These are phyloP conservation scores for Bufo bufo DNA, from an alignment of 2,113 vertebrate genomes.

Conservation along the genomic window DNA sequence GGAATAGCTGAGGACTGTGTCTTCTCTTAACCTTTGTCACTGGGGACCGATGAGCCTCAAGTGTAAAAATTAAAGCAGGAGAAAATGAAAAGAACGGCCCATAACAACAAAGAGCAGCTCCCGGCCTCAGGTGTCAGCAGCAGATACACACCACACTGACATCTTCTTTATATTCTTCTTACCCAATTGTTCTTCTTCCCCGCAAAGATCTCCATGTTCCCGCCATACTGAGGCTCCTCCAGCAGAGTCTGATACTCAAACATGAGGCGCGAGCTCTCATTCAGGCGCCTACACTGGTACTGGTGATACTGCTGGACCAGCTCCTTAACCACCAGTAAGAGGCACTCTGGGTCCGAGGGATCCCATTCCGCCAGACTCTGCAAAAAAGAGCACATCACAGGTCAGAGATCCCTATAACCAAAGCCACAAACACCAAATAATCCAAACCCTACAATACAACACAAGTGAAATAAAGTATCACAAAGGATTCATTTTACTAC, in stretches of 20 bases:
- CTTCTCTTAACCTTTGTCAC: too few species aligned
- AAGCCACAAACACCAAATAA: neutral
- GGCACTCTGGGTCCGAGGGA: slow-evolving; percentile 86
- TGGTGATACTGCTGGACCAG: slow-evolving; percentile 96
- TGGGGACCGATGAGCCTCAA: too few species aligned
- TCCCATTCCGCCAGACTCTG: slow-evolving; percentile 94
- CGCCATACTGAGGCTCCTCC: slow-evolving; percentile 90
- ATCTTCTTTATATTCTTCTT: slow-evolving; percentile 56
- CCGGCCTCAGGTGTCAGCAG: too few species aligned
- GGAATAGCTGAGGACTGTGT: too few species aligned
- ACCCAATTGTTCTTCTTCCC: slow-evolving; percentile 98
- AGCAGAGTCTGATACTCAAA: slow-evolving; percentile 97
- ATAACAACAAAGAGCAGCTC: too few species aligned
- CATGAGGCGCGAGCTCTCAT: slow-evolving; percentile 93
- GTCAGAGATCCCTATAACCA: neutral
- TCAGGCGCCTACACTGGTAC: slow-evolving; percentile 92
- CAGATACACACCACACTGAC: neutral
- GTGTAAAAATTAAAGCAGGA: too few species aligned
- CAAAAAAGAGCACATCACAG: neutral
- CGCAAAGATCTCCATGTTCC: slow-evolving; percentile 95
- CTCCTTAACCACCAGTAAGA: slow-evolving; percentile 95
- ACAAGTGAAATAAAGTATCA: too few species aligned
- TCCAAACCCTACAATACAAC: too few species aligned
- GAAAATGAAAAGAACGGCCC: too few species aligned
- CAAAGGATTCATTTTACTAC: too few species aligned